Base-by-base conservation (phyloP, 2,888 invertebrate species). In the Vannuccia rotundouncinata region DNA sequence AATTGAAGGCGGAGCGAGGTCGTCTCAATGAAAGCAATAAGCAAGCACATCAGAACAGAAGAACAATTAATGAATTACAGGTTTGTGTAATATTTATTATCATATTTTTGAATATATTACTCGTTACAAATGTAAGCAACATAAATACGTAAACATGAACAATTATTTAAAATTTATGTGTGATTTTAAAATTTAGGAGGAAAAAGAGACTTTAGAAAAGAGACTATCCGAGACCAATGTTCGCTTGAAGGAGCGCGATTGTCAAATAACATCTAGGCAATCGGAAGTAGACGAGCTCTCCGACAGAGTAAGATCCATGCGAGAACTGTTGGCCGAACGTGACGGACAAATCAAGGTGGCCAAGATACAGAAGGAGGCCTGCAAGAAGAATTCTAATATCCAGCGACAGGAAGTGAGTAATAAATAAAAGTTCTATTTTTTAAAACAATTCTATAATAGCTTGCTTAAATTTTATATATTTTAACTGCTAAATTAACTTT, bases 301-400 rank as follows among this genome's bases (percentile, higher is more conserved):
- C 31, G 84, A 84, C 80, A 83, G 84, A 81, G 81, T 85, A 80
- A 83, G 86, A 27, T 81, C 81, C 17, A 82, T 85, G 78, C 86
- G 85, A 82, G 87, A 87, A 81, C 85, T 86, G 74, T 81, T 86
- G 60, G 85, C 85, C 0, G 87, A 87, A 81, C 83, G 84, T 73
- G 87, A 87, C 22, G 87, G 86, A 31, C 86, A 87, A 82, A 83
- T 87, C 45, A 83, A 85, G 74, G 85, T 86, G 59, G 83, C 85
- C 10, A 84, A 84, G 66, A 84, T 86, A 84, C 86, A 86, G 82
- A 83, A 87, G 30, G 85, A 85, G 80, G 84, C 85, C 25, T 84
- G 84, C 59, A 85, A 86, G 82, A 86, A 87, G 83, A 86, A 87
- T 82, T 83, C 83, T 22, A 83, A 83, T 74, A 85, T 86, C 30